These are phyloP conservation scores for Drosophila subquinaria DNA, from an alignment of 2,888 invertebrate genomes.

Conservation along the genomic window DNA sequence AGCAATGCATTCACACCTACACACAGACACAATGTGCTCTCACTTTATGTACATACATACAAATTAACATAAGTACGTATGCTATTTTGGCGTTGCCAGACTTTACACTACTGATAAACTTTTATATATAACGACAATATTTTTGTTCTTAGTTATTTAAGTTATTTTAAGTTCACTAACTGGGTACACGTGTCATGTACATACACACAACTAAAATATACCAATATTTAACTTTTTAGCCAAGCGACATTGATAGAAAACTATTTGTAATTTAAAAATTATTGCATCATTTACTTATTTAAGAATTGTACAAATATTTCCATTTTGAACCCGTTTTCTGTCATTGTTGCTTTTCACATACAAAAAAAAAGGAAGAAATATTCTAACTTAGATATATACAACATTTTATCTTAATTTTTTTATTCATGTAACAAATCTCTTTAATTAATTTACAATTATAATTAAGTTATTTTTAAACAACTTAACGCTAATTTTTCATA, in stretches of 20 bases:
- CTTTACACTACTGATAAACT: slow-evolving; percentile 17
- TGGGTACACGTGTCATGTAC: slow-evolving; percentile 45
- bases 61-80: neutral
- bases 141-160: slow-evolving; percentile 4
- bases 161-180: slow-evolving; percentile 36
- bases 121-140: slow-evolving; percentile 14
- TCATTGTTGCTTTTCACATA: slow-evolving; percentile 1
- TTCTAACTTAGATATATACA: slow-evolving; percentile 16
- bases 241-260: slow-evolving; percentile 1
- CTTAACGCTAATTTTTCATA: slow-evolving; percentile 37
- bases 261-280: neutral
- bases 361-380: neutral
- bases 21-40: neutral
- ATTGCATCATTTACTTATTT: slow-evolving; percentile 4
- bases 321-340: slow-evolving; percentile 9
- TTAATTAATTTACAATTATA: slow-evolving; percentile 34
- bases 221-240: neutral
- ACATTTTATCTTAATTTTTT: slow-evolving; percentile 22
- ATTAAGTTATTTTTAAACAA: slow-evolving; percentile 48
- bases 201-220: slow-evolving; percentile 30
- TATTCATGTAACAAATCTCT: slow-evolving; percentile 41
- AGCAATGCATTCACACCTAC: slow-evolving; percentile 8
- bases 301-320: slow-evolving; percentile 44
- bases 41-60: slow-evolving; percentile 37
- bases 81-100: slow-evolving; percentile 34